phyloP scores from a whole-genome alignment of 2,113 vertebrate species.

The Myodes glareolus region DNA sequence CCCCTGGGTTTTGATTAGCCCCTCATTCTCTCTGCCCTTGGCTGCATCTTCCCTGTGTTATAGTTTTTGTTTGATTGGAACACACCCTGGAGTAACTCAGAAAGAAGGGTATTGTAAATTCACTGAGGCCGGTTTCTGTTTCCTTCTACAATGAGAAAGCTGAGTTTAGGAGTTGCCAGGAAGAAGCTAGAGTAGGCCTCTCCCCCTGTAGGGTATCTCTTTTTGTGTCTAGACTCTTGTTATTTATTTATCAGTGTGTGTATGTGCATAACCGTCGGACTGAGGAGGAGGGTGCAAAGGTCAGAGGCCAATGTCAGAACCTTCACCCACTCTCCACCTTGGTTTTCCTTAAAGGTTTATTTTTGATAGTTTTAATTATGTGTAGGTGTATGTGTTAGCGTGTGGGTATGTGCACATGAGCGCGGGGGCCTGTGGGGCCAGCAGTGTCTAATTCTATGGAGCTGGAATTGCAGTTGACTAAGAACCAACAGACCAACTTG shows the following conservation, averaged over 20 bases:
- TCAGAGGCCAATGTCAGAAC: neutral
- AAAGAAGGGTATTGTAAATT: neutral
- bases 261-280: neutral
- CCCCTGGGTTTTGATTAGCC: rapidly evolving
- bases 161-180: neutral
- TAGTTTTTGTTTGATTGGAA: neutral
- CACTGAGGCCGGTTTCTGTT: rapidly evolving
- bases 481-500: too few relatives aligned
- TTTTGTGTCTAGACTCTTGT: rapidly evolving
- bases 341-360: neutral
- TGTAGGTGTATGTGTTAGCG: neutral
- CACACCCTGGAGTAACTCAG: neutral
- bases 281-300: neutral
- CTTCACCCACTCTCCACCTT: neutral
- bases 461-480: neutral
- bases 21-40: rapidly evolving
- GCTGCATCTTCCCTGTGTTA: neutral
- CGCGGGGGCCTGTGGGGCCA: neutral
- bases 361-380: neutral
- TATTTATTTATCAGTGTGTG: neutral
- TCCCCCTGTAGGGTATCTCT: rapidly evolving
- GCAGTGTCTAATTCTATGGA: too few relatives aligned
- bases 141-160: rapidly evolving
- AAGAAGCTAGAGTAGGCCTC: rapidly evolving
- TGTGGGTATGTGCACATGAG: neutral